phyloP scores from a whole-genome alignment of 2,888 invertebrate species.

The Drosophila parthenogenetica region DNA sequence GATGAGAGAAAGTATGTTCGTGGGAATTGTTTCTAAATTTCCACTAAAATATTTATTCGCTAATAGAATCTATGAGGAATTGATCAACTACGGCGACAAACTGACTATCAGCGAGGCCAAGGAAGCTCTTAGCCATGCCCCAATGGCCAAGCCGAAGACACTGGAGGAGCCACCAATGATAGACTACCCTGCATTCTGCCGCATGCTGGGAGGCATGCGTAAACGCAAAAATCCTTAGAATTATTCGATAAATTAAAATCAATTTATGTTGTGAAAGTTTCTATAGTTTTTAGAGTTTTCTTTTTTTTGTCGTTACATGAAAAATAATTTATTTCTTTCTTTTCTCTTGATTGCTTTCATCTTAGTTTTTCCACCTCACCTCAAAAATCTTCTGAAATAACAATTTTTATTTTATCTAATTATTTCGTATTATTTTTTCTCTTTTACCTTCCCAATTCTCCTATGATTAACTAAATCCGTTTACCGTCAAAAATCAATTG shows the following conservation, averaged over 20 bases:
- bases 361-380: too few relatives aligned
- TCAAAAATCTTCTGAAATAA: too few relatives aligned
- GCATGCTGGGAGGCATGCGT: slow-evolving; percentile 87
- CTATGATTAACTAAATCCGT: too few relatives aligned
- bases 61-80: slow-evolving; percentile 87
- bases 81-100: slow-evolving; percentile 89
- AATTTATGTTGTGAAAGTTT: neutral
- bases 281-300: neutral
- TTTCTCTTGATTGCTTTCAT: too few relatives aligned
- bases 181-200: slow-evolving; percentile 88
- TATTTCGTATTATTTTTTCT: too few relatives aligned
- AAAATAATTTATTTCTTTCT: too few relatives aligned
- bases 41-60: too few relatives aligned
- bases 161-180: slow-evolving; percentile 87
- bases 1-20: slow-evolving; percentile 87
- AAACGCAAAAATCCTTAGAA: slow-evolving; percentile 83
- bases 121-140: slow-evolving; percentile 88
- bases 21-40: neutral
- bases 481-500: too few relatives aligned
- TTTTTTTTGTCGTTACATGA: too few relatives aligned
- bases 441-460: too few relatives aligned
- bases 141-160: slow-evolving; percentile 86
- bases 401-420: too few relatives aligned
- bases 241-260: neutral
- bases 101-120: slow-evolving; percentile 88